Evolutionary conservation across 2,888 invertebrate genomes (phyloP).

Genomic region (Crepidodera aurea): DNA sequence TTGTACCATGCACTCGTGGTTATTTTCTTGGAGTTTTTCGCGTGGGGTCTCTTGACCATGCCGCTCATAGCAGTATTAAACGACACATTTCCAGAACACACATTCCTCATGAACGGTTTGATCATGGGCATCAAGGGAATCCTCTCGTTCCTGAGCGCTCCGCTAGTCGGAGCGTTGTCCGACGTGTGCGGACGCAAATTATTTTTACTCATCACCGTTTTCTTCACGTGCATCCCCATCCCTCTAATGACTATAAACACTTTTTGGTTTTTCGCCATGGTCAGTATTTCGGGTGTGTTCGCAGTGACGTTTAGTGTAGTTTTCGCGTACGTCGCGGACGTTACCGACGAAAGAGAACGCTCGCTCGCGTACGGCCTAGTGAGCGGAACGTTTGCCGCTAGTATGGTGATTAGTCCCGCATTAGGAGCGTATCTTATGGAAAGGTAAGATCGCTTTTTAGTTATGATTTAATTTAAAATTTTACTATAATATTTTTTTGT

Average conservation of each 20-base stretch:
- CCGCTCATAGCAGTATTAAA: slow-evolving; percentile 95
- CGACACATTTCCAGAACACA: slow-evolving; percentile 98
- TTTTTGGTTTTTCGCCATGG: slow-evolving; percentile 94
- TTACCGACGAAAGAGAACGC: slow-evolving; percentile 95
- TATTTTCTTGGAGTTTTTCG: slow-evolving; percentile 99
- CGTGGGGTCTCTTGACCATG: slow-evolving; percentile 98
- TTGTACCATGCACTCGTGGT: slow-evolving; percentile 98
- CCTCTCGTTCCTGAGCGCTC: slow-evolving; percentile 96
- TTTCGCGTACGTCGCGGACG: slow-evolving; percentile 99
- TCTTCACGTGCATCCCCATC: slow-evolving; percentile 98
- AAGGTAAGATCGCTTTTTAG: slow-evolving; percentile 63
- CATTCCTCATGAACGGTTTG: slow-evolving; percentile 99
- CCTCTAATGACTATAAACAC: slow-evolving; percentile 99
- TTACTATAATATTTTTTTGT: too few relatives aligned
- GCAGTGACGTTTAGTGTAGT: slow-evolving; percentile 99
- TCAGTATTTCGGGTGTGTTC: slow-evolving; percentile 98
- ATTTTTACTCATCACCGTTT: slow-evolving; percentile 96
- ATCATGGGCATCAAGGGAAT: slow-evolving; percentile 92
- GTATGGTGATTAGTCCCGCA: slow-evolving; percentile 98
- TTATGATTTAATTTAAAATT: slow-evolving; percentile 60
- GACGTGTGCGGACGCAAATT: slow-evolving; percentile 99
- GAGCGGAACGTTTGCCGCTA: slow-evolving; percentile 96
- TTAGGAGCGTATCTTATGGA: slow-evolving; percentile 90
- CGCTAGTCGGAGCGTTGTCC: slow-evolving; percentile 86
- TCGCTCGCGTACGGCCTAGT: slow-evolving; percentile 96